Base-by-base conservation (phyloP, 1,140 invertebrate genomes). In the Liolophura sinensis region DNA sequence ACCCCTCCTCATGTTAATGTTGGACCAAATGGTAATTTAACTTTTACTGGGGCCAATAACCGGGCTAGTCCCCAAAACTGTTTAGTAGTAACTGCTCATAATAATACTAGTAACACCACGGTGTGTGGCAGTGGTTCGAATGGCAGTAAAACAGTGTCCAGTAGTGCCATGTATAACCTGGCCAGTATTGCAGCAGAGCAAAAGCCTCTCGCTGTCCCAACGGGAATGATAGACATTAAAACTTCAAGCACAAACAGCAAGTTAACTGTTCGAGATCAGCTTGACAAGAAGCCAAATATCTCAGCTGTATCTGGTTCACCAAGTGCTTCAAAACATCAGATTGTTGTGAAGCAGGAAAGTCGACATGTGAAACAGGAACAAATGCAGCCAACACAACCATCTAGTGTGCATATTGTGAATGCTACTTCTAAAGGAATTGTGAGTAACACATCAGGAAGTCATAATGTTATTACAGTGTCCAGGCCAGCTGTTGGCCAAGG, bases 131-230 rank as follows among this genome's bases (percentile, higher is more conserved):
- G 68, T 51, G 54, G 65, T 58, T 18, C 65, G 16, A 58, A 60
- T 22, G 60, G 50, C 49, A 86, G 89, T 73, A 85, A 89, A 70
- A 85, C 87, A 60, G 86, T 84, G 73, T 85, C 88, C 62, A 86
- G 82, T 74, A 75, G 69, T 70, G 78, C 81, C 47, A 83, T 83
- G 58, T 77, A 79, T 62, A 81, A 82, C 67, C 63, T 83, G 56
- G 80, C 80, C 6, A 78, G 66, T 64, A 78, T 83, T 27, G 79
- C 80, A 47, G 74, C 80, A 31, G 79, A 82, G 66, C 80, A 81
- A 62, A 74, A 78, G 64, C 80, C 79, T 52, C 64, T 82, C 22
- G 68, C 72, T 51, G 75, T 80, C 65, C 68, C 78, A 57, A 50
- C 73, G 60, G 72, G 58, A 50, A 67, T 69, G 49, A 65, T 69